Base-by-base conservation (phyloP, 2,888 invertebrate species). In the Tryphoninae sp. region DNA sequence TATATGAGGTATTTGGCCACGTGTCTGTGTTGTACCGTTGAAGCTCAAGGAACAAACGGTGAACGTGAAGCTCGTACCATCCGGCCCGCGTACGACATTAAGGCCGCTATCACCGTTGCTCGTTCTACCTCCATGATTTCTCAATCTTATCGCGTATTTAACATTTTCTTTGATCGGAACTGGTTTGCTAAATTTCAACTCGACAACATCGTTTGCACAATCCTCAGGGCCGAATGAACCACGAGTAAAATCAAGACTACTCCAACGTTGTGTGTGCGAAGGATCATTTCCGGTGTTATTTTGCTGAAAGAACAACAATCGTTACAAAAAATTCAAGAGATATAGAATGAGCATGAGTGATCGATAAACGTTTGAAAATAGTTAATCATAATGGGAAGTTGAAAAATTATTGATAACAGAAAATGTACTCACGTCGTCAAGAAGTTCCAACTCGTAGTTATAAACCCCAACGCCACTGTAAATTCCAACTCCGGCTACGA, bases 61-160 rank as follows among this genome's bases (percentile, higher is more conserved):
- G 91, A 97, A 99, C 64, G 96, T 95, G 92, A 99, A 98, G 1
- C 95, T 96, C 6, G 97, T 97, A 62, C 98, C 98, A 92, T 99
- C 98, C 0, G 97, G 97, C 7, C 98, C 98, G 88, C 97, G 96
- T 9, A 99, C 96, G 2, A 96, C 95, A 42, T 95, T 95, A 82
- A 98, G 92, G 0, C 99, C 99, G 33, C 97, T 96, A 92, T 99
- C 99, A 0, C 99, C 99, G 89, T 98, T 98, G 83, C 96, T 96
- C 0, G 99, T 99, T 82, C 98, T 95, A 2, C 97, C 97, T 7
- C 98, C 98, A 88, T 97, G 96, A 90, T 98, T 98, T 88, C 97
- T 95, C 59, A 98, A 92, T 11, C 98, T 94, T 33, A 98, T 93
- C 0, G 98, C 98, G 92, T 99, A 99, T 85, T 97, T 96, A 0